These are phyloP conservation scores for Cryptus viduatorius DNA, from an alignment of 2,888 invertebrate species.

Conservation along the genomic window DNA sequence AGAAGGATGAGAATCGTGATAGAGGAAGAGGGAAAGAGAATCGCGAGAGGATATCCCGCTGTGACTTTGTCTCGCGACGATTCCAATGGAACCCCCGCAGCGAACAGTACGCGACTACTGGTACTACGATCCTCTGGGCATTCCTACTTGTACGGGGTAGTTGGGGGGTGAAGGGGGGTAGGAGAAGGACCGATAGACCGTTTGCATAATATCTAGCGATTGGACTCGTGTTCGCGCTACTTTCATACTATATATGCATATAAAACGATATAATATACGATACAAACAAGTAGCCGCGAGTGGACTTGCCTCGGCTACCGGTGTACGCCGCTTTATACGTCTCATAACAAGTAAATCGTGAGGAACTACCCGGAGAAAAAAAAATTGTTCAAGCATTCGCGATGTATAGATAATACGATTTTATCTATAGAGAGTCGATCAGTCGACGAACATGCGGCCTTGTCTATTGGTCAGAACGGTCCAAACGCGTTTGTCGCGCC, in stretches of 20 bases:
- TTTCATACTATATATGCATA: slow-evolving; percentile 13
- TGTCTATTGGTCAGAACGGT: slow-evolving; percentile 40
- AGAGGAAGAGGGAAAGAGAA: slow-evolving; percentile 46
- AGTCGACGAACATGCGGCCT: slow-evolving; percentile 50
- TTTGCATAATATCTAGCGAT: slow-evolving; percentile 58
- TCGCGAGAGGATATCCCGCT: slow-evolving; percentile 77
- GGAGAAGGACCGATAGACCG: slow-evolving; percentile 28
- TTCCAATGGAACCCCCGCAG: slow-evolving; percentile 60
- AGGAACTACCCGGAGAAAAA: neutral
- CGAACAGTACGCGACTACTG: slow-evolving; percentile 36
- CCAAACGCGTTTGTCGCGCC: slow-evolving; percentile 51
- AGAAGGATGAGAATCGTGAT: slow-evolving; percentile 66
- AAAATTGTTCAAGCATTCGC: slow-evolving; percentile 1
- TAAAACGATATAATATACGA: slow-evolving; percentile 26
- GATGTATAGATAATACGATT: neutral
- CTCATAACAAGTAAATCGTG: slow-evolving; percentile 33
- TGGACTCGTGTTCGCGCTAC: slow-evolving; percentile 51
- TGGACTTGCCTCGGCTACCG: slow-evolving; percentile 32
- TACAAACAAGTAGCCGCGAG: slow-evolving; percentile 26
- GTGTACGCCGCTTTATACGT: slow-evolving; percentile 23
- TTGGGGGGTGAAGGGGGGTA: neutral
- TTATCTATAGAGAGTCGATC: slow-evolving; percentile 32
- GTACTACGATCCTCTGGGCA: slow-evolving; percentile 27
- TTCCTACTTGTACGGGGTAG: slow-evolving; percentile 29
- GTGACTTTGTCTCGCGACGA: slow-evolving; percentile 81